These are phyloP conservation scores for Volucella inanis DNA, from an alignment of 2,888 invertebrate species.

Conservation along the genomic window DNA sequence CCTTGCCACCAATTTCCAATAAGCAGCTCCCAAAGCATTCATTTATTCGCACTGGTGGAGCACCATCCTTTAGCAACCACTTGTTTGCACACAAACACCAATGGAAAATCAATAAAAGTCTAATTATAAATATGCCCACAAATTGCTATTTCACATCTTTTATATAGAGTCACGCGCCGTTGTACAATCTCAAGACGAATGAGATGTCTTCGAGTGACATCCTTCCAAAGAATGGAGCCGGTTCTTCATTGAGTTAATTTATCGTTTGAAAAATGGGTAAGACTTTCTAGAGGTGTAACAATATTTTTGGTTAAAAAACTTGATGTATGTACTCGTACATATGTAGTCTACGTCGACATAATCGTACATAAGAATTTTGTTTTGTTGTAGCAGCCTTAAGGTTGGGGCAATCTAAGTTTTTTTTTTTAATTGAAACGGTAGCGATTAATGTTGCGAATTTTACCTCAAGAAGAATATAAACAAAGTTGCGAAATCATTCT, in stretches of 20 bases:
- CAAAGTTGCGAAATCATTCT: slow-evolving; percentile 10
- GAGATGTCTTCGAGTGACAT: slow-evolving; percentile 17
- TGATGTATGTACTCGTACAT: not conserved
- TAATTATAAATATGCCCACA: slow-evolving; percentile 67
- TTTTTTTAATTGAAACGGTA: slow-evolving; percentile 9
- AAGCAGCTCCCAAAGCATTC: not conserved
- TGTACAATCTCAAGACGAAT: slow-evolving; percentile 12
- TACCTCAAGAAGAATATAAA: slow-evolving; percentile 23
- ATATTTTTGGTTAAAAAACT: slow-evolving; percentile 41
- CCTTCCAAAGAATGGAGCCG: slow-evolving; percentile 16
- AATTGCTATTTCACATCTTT: slow-evolving; percentile 64
- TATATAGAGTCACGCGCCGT: slow-evolving; percentile 34
- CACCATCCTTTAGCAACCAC: slow-evolving; percentile 9
- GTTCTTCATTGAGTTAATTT: slow-evolving; percentile 40
- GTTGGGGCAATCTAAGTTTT: slow-evolving; percentile 1
- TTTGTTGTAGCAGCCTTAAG: slow-evolving; percentile 30
- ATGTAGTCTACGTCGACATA: too few relatives aligned
- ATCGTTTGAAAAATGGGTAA: slow-evolving; percentile 44
- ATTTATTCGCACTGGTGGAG: not conserved
- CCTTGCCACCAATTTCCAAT: too few relatives aligned
- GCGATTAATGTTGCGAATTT: slow-evolving; percentile 33
- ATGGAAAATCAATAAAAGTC: slow-evolving; percentile 54
- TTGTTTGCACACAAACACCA: slow-evolving; percentile 44
- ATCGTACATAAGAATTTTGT: not conserved
- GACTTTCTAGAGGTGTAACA: slow-evolving; percentile 54